Evolutionary conservation across 2,113 vertebrate species (phyloP), one percentile per base, ranked within the genome.

Genomic region (Vombatus ursinus): DNA sequence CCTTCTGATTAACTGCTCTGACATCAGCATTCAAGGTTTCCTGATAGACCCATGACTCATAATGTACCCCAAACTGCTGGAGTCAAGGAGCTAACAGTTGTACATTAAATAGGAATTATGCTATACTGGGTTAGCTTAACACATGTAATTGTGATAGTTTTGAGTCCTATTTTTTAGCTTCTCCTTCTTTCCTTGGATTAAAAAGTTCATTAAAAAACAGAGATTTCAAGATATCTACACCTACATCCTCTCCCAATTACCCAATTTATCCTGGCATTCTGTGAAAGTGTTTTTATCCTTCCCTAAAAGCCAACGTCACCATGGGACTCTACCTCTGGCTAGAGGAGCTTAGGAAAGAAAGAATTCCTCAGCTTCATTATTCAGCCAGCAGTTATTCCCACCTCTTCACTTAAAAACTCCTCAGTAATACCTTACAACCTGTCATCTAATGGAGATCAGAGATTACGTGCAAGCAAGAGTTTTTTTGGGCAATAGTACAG

Each of bases 401-500:
- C 95, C 95, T 97, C 95, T 94, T 97, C 54, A 94, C 94, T 97
- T 98, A 97, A 96, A 97, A 97, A 97, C 96, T 97, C 95, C 92
- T 94, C 94, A 25, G 95, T 92, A 94, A 96, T 95, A 97, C 90
- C 90, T 97, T 97, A 97, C 94, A 97, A 95, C 91, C 97, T 98
- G 96, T 95, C 96, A 97, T 95, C 94, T 47, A 51, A 94, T 96
- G 92, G 97, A 96, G 97, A 97, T 96, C 95, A 50, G n/a, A 93
- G 95, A 97, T 97, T 95, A 95, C 91, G 94, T 77, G 96, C 95
- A 97, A 95, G 96, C 91, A 96, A 95, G 96, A 95, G 91, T 96
- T 98, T 96, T 97, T 97, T 95, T 96, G 95, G 96, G 96, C 98
- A 96, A 98, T 97, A 97, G 95, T 96, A 91, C 96, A 97, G 97